A percentile compares a stretch with the other conserved stretches of the same genome.
Conservation (phyloP, 2,888 invertebrate genomes). For the Phalera bucephala region DNA sequence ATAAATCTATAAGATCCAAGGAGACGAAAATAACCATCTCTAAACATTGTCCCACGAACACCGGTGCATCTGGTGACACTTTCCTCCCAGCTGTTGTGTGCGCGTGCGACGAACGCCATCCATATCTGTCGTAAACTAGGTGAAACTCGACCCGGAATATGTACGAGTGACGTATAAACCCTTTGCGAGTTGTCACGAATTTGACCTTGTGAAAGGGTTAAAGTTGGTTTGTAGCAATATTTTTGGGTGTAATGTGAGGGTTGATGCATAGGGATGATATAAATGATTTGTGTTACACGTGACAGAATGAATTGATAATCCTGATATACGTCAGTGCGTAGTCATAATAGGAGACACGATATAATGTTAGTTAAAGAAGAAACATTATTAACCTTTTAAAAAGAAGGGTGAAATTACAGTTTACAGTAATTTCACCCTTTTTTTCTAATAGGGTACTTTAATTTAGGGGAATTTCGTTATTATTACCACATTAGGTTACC, state of each 20-base stretch:
- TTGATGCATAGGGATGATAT: neutral
- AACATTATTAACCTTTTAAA: too few relatives aligned
- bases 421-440: too few relatives aligned
- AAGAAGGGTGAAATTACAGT: too few relatives aligned
- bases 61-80: neutral
- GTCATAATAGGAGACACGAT: too few relatives aligned
- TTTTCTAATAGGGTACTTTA: too few relatives aligned
- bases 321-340: too few relatives aligned
- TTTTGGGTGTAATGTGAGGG: neutral
- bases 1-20: too few relatives aligned
- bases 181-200: neutral
- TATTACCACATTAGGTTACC: neutral
- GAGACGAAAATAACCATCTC: too few relatives aligned
- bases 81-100: neutral
- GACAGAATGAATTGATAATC: too few relatives aligned
- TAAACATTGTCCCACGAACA: neutral
- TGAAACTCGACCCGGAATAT: slow-evolving; percentile 1
- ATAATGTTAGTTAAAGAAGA: too few relatives aligned
- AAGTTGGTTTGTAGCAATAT: slow-evolving; percentile 1
- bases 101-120: neutral
- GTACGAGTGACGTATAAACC: neutral
- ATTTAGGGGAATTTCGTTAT: too few relatives aligned
- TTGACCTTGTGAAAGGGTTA: neutral
- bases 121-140: neutral
- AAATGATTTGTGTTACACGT: too few relatives aligned